Base-by-base conservation (phyloP, 1,140 invertebrate genomes). In the Drosophila paulistorum region DNA sequence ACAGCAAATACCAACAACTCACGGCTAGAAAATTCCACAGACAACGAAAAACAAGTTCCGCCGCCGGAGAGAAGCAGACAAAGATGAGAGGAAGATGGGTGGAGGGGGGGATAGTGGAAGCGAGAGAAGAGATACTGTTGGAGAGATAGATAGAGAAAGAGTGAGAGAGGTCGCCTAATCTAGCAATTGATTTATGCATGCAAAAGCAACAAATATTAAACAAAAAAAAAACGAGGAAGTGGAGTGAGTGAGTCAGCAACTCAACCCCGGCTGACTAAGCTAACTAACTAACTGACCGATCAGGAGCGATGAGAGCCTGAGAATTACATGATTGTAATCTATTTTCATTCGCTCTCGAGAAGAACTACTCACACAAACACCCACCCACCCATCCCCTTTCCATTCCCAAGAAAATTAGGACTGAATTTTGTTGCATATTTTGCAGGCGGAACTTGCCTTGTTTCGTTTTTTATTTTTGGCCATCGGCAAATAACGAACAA, bases 121-220 rank as follows among this genome's bases (percentile, higher is more conserved):
- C n/a, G 57, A 59, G 23, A 64, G n/a, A 11, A 30, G 30, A 30
- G 30, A 30, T 30, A 30, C 7, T 26, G 23, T 26, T 26, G 23
- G 23, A 26, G 23, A 26, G 5, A 30, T 7, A 30, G 30, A 30
- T 5, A 30, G 30, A 3, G 6, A 30, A 7, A 6, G 30, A 30
- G 30, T 30, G 41, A 33, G 7, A 20, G 54, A 63, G 60, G 42
- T n/a, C 14, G 54, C 55, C 59, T 64, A 41, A 66, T 62, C 67
- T 41, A 48, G 51, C 45, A 67, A 65, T 59, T 83, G 81, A 85
- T 83, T 83, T 80, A 85, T 83, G 77, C 69, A 84, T 85, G 77
- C 72, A 74, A 77, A 81, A 81, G 65, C 48, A 58, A 68, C 65
- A 66, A 65, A 77, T 71, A 77, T 65, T 65, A 68, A 7, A n/a